phyloP scores from a whole-genome alignment of 2,797 vertebrate genomes.

The Taeniopygia guttata region DNA sequence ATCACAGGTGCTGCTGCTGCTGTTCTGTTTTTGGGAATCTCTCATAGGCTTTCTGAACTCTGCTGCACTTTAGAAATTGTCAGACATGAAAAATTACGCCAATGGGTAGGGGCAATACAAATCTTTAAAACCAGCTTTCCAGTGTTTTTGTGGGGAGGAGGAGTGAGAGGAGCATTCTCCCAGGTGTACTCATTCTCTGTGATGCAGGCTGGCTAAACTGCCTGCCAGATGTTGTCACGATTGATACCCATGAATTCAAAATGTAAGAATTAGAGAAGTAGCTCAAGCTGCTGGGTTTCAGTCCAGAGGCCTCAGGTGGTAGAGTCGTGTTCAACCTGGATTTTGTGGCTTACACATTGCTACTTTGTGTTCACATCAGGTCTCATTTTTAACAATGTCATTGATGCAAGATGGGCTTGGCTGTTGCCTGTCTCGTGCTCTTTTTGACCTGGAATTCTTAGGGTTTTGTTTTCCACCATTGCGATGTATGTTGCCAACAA shows the following conservation, averaged over 20 bases:
- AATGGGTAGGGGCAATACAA: slow-evolving; percentile 33
- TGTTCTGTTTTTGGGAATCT: slow-evolving; percentile 48
- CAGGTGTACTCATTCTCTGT: background rate
- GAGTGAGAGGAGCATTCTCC: background rate
- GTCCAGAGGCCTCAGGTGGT: background rate
- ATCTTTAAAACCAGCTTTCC: background rate
- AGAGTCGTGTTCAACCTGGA: background rate
- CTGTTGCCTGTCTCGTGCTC: background rate
- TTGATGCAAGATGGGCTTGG: background rate
- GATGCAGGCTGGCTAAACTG: slow-evolving; percentile 13
- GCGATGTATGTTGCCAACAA: background rate
- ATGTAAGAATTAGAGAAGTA: background rate
- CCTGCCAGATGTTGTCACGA: background rate
- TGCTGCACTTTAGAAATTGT: slow-evolving; percentile 72
- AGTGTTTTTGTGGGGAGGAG: background rate
- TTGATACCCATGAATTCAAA: background rate
- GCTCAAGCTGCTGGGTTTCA: slow-evolving; percentile 11
- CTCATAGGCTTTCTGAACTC: slow-evolving; percentile 57
- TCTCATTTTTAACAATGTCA: background rate
- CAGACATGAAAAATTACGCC: slow-evolving; percentile 13
- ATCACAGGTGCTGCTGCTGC: slow-evolving; percentile 37
- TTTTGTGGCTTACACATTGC: background rate
- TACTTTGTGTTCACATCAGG: background rate
- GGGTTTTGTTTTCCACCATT: background rate
- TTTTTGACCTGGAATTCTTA: background rate